phyloP scores from a whole-genome alignment of 2,888 invertebrate genomes.

The Rhogogaster chlorosoma region DNA sequence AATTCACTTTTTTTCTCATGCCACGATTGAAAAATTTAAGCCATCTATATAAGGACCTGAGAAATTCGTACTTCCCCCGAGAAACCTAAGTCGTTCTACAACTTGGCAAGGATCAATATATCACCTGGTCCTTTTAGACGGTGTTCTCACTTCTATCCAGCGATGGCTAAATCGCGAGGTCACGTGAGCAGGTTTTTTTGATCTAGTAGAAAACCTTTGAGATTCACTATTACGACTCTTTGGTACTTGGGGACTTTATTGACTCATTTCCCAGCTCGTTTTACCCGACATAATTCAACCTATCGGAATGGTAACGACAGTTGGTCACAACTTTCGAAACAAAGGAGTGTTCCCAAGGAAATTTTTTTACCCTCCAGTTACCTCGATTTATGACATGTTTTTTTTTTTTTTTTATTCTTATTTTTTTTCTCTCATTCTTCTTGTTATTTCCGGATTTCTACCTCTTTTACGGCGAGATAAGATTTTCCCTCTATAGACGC shows the following conservation, averaged over 20 bases:
- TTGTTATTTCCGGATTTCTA: not conserved
- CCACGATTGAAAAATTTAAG: not conserved
- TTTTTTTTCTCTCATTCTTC: not conserved
- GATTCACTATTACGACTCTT: conserved; percentile 4
- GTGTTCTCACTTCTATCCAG: not conserved
- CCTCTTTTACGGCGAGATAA: not conserved
- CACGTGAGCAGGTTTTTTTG: not conserved
- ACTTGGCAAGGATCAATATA: not conserved
- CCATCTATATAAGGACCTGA: not conserved
- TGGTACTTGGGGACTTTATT: not conserved
- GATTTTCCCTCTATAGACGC: not conserved
- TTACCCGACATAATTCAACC: not conserved
- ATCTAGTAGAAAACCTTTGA: not conserved
- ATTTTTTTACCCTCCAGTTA: not conserved
- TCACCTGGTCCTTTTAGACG: not conserved
- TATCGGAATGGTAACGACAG: conserved; percentile 2
- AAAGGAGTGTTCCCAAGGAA: not conserved
- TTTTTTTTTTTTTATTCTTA: not conserved
- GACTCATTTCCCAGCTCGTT: not conserved
- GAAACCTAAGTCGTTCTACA: not conserved
- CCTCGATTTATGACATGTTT: conserved; percentile 3
- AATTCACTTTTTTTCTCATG: not conserved
- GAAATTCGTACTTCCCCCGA: not conserved
- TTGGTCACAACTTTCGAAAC: not conserved
- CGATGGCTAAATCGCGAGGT: not conserved